phyloP scores from a whole-genome alignment of 2,888 invertebrate species.

The Pammene fasciana region DNA sequence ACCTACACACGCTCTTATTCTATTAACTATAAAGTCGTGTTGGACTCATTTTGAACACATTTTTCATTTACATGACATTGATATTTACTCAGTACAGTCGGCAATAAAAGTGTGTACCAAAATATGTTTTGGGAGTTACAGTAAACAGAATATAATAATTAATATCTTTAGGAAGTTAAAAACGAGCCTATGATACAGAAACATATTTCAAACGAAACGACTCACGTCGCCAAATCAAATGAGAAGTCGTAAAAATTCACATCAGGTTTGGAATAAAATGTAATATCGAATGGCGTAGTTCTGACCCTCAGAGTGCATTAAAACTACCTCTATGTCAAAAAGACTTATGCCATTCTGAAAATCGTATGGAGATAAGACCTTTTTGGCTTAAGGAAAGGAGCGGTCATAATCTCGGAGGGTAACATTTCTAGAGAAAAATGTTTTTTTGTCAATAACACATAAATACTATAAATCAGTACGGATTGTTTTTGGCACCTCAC shows the following conservation, averaged over 20 bases:
- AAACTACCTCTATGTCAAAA: neutral
- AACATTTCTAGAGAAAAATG: neutral
- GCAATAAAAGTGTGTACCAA: too few relatives aligned
- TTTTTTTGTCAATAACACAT: neutral
- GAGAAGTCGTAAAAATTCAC: conserved; percentile 30
- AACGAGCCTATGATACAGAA: neutral
- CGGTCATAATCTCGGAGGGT: conserved; percentile 6
- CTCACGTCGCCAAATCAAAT: neutral
- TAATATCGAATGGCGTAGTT: conserved; percentile 21
- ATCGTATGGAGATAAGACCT: neutral
- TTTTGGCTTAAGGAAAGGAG: neutral
- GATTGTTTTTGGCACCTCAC: too few relatives aligned
- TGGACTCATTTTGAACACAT: too few relatives aligned
- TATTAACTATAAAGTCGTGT: too few relatives aligned
- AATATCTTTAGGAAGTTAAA: too few relatives aligned
- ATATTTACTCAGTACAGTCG: too few relatives aligned
- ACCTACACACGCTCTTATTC: too few relatives aligned
- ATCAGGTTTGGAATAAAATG: conserved; percentile 20
- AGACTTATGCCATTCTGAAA: neutral
- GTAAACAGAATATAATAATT: too few relatives aligned
- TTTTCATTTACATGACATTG: too few relatives aligned
- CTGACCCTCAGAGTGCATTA: conserved; percentile 28
- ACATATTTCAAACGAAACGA: neutral
- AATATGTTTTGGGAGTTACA: too few relatives aligned
- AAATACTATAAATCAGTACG: too few relatives aligned